Base-by-base conservation (phyloP, 2,113 vertebrate species). In the human (Homo sapiens) region DNA sequence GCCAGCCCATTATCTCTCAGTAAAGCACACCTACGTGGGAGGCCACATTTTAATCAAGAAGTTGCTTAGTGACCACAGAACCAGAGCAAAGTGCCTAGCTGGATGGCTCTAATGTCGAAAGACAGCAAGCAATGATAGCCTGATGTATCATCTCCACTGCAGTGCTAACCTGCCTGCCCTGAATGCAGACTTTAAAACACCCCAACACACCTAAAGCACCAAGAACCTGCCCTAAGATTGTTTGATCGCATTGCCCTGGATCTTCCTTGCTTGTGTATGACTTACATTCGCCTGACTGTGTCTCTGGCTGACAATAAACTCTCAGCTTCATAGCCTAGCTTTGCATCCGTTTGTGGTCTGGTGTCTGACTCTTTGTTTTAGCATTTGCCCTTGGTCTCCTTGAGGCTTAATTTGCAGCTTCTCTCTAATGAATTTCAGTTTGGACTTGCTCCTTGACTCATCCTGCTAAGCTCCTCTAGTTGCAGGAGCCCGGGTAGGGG, bases 1-100 rank as follows among this genome's bases (percentile, higher is more conserved):
- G 73, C 50, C 59, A 52, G 45, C 14, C 43, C 57, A 48, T 64
- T 76, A 78, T 80, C 61, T 80, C 66, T 61, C 12, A 9, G 59
- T 3, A 84, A 64, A 40, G 78, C 72, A 79, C 78, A 91, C 72
- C n/a, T 45, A 73, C 7, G n/a, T 23, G 9, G 81, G 76, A n/a
- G 73, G 25, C 12, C 48, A n/a, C 68, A 55, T 89, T 57, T 92
- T 90, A 78, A 94, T 96, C 89, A 90, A 55, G 92, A 85, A 78
- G 78, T 96, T 97, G 83, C 78, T 93, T 96, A 86, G 82, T 96
- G 94, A 96, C 86, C 78, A 86, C 1, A 73, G 45, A 86, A 76
- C 3, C 72, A 40, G 72, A 93, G 92, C 55, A 32, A 78, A 55
- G 16, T 57, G 32, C 48, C 92, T 88, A 61, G n/a, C 48, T 80